Percentiles rank a stretch among this genome's conserved stretches.
These are phyloP conservation scores for Nansenia antarctica DNA, from an alignment of 2,113 vertebrate species.

Conservation along the genomic window DNA sequence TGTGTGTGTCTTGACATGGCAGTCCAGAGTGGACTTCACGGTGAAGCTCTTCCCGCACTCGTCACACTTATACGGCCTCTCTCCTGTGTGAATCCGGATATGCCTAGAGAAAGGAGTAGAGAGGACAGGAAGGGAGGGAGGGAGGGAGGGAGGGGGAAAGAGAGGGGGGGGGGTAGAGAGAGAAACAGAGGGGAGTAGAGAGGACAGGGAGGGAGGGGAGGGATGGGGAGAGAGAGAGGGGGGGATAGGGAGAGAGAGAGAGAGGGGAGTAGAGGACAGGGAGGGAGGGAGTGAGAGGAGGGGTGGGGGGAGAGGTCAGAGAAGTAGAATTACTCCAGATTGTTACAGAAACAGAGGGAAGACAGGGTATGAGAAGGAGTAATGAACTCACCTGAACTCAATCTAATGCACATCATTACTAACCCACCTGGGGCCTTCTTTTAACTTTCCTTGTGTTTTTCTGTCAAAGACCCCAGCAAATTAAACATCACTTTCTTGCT, in stretches of 20 bases:
- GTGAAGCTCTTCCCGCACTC: slow-evolving; percentile 94
- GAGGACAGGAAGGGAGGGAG: slow-evolving; percentile 4
- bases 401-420: too few relatives aligned
- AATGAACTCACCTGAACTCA: too few relatives aligned
- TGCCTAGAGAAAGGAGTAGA: slow-evolving; percentile 70
- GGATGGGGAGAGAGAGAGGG: background rate
- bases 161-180: background rate
- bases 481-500: background rate
- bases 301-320: too few relatives aligned
- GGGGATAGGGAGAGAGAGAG: background rate
- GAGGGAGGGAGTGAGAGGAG: too few relatives aligned
- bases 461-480: background rate
- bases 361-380: too few relatives aligned
- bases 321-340: too few relatives aligned
- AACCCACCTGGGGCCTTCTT: background rate
- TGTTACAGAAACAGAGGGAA: too few relatives aligned
- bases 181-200: background rate
- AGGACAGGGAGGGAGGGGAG: background rate
- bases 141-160: background rate
- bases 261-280: background rate
- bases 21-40: slow-evolving; percentile 92
- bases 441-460: background rate
- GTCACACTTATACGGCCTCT: slow-evolving; percentile 88
- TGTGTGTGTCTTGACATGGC: slow-evolving; percentile 91
- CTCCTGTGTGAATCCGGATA: slow-evolving; percentile 89